Percentiles rank a stretch among this genome's conserved stretches.
Conservation (phyloP, 1,140 invertebrate species). For the Penaeus vannamei region DNA sequence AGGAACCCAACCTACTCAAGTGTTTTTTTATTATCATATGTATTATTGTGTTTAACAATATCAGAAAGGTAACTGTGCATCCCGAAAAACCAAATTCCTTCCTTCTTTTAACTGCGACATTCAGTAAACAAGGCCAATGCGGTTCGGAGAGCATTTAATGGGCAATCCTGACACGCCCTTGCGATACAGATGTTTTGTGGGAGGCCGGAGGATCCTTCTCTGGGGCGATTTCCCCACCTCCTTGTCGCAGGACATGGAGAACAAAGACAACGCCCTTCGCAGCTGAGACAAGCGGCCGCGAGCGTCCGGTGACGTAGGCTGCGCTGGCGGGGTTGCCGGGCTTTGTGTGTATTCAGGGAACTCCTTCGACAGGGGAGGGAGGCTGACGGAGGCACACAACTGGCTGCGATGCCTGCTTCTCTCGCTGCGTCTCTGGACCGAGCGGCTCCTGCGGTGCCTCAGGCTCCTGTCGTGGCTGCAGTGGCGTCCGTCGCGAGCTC, state of each 20-base stretch:
- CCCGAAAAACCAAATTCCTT: background rate
- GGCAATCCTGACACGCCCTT: conserved; percentile 48
- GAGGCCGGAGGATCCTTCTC: conserved; percentile 40
- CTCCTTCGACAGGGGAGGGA: background rate
- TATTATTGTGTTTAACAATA: no score
- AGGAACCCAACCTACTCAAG: no score
- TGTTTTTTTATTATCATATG: no score
- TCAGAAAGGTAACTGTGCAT: background rate
- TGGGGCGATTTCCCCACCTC: conserved; percentile 29
- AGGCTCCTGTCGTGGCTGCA: background rate
- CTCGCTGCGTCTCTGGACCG: background rate
- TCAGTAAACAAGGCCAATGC: conserved; percentile 48
- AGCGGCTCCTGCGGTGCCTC: conserved; percentile 6
- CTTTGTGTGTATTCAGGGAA: background rate
- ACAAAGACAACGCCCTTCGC: conserved; percentile 52
- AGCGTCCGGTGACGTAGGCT: conserved; percentile 10
- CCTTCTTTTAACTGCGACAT: background rate
- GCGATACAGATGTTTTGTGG: conserved; percentile 40
- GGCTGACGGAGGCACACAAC: conserved; percentile 45
- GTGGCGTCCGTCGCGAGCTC: background rate
- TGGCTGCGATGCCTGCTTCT: background rate
- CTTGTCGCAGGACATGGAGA: conserved; percentile 44
- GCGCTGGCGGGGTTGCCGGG: background rate
- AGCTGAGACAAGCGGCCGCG: conserved; percentile 47
- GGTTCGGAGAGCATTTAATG: conserved; percentile 44